Percentiles rank a stretch among this genome's conserved stretches.
phyloP scores from a whole-genome alignment of 2,888 invertebrate species.

The Melanotus villosus region DNA sequence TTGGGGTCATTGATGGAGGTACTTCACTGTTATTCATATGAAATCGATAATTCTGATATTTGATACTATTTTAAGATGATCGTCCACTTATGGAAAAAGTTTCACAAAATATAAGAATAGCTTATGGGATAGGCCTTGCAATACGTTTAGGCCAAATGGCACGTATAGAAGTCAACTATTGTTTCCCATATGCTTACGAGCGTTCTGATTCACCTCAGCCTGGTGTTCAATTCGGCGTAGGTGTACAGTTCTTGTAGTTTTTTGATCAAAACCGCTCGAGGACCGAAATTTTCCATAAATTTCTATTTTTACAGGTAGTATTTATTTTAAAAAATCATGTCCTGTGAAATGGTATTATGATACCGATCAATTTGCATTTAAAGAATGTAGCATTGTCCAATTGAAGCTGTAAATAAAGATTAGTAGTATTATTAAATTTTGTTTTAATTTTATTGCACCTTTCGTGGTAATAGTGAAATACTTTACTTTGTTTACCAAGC shows the following conservation, averaged over 20 bases:
- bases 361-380: slow-evolving; percentile 23
- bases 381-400: not conserved
- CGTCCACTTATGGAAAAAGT: slow-evolving; percentile 66
- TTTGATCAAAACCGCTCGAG: not conserved
- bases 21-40: not conserved
- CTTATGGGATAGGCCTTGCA: slow-evolving; percentile 88
- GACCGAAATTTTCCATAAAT: not conserved
- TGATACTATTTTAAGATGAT: slow-evolving; percentile 66
- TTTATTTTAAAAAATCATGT: slow-evolving; percentile 28
- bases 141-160: slow-evolving; percentile 87
- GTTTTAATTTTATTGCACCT: too few relatives aligned
- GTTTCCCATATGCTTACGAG: slow-evolving; percentile 79
- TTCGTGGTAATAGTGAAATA: too few relatives aligned
- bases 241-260: slow-evolving; percentile 81
- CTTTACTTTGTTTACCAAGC: too few relatives aligned
- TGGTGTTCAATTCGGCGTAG: slow-evolving; percentile 89
- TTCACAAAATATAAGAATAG: slow-evolving; percentile 75
- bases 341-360: not conserved
- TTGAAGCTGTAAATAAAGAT: too few relatives aligned
- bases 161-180: slow-evolving; percentile 96
- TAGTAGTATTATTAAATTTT: too few relatives aligned
- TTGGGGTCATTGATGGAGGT: slow-evolving; percentile 67
- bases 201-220: slow-evolving; percentile 76
- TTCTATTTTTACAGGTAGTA: slow-evolving; percentile 22
- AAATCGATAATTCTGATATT: slow-evolving; percentile 2